Evolutionary conservation across 2,888 invertebrate genomes (phyloP), one percentile per base, ranked within the genome.

Genomic region (Venustoraphidia nigricollis): DNA sequence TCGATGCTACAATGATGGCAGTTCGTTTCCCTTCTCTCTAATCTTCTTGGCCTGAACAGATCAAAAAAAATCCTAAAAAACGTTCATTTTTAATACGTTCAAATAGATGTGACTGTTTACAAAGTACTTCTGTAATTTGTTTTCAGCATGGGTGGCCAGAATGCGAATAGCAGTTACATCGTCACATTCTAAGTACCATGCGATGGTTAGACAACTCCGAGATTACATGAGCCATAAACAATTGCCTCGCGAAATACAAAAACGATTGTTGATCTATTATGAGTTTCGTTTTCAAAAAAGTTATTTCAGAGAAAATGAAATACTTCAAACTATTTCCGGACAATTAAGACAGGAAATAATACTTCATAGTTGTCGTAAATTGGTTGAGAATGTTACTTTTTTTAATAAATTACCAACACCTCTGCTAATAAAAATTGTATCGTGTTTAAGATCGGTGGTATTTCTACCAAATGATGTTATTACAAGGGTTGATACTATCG

Each of bases 221-320:
- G 72, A 75, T 52, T 79, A 77, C 56, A 76, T 77, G 70, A 62
- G 63, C 9, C 71, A 75, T 51, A 75, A 73, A 56, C 74, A 75
- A 54, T 66, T 79, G 34, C 74, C 79, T 0, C 55, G 60, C n/a
- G 58, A 65, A 27, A 62, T 78, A 51, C 70, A 71, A 57, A 63
- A 66, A 34, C 67, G 75, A n/a, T 66, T 79, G n/a, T 60, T 71
- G 9, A 64, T 65, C 2, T 78, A 75, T 58, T 79, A 77, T 57
- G 69, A 72, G 50, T 75, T 76, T 58, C 67, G 69, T 50, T 79
- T 71, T 56, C 74, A 74, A 55, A 72, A 71, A 52, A 65, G 66
- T 47, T 79, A 74, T 57, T 79, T 75, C 58, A 68, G 72, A 54
- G 78, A 79, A 54, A 66, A 68, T 8, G 66, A 68, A 37, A 74